Base-by-base conservation (phyloP, 2,888 invertebrate genomes). In the Limnephilus lunatus region DNA sequence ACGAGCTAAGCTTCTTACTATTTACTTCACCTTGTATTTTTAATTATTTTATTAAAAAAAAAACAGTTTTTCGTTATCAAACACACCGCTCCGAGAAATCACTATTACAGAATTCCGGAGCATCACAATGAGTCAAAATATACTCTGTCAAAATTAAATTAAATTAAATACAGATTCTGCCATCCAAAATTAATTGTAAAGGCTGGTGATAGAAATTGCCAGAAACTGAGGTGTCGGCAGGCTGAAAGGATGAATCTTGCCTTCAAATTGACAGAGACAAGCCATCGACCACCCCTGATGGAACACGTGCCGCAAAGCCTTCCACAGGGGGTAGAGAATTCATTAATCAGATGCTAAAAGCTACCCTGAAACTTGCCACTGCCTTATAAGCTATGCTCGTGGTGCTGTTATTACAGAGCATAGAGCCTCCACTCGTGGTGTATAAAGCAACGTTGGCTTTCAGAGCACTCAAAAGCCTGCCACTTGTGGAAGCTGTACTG, bases 311-410 rank as follows among this genome's bases (percentile, higher is more conserved):
- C 90, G 44, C 85, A 90, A 25, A 83, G 90, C 48, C 83, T 90
- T 90, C 82, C 11, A 68, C 39, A 19, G 30, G 4, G 30, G 39
- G 90, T 81, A 83, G 83, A 30, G 85, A 82, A 90, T 90, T 90
- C 90, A 90, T 90, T 90, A 90, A 90, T 90, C 90, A 90, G 90
- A 82, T 35, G 81, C 31, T 31, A 68, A 68, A 88, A 88, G 68
- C 88, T n/a, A 32, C 53, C 88, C 80, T 19, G 31, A 14, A 68
- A 25, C 68, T 68, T 68, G 68, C 44, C 86, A 86, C 44, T 44
- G 86, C 30, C 86, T 86, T 86, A 86, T 82, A 82, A 19, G 82
- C 31, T 31, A 82, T 32, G 12, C 86, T 25, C 68, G 68, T n/a
- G 25, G 68, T 68, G 68, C 68, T 25, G 68, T 68, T 68, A 68